Conservation (phyloP, 1,140 invertebrate species). For the Papilio aristodemus region DNA sequence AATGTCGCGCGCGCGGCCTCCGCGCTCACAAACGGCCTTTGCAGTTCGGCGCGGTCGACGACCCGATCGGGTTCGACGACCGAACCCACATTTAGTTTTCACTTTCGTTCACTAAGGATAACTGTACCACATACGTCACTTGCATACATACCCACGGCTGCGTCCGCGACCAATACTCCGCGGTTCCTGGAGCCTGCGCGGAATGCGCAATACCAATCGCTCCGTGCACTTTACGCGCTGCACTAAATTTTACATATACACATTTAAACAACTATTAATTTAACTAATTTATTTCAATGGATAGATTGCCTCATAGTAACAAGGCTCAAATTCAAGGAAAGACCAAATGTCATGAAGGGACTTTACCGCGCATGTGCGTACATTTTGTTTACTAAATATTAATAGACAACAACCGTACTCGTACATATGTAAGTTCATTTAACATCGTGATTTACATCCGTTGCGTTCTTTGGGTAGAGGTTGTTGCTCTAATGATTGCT, state of each 20-base stretch:
- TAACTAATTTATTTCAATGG: not conserved
- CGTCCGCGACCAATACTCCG: constrained; percentile 37
- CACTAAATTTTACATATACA: constrained; percentile 23
- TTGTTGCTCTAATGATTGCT: constrained; percentile 72
- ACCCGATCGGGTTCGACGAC: constrained; percentile 70
- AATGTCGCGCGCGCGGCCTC: constrained; percentile 72
- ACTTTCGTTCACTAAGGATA: constrained; percentile 80
- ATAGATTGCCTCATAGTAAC: constrained; percentile 13
- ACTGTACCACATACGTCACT: constrained; percentile 77
- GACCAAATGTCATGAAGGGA: constrained; percentile 1
- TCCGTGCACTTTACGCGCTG: constrained; percentile 40
- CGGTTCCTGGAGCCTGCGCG: constrained; percentile 51
- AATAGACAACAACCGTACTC: too few species aligned
- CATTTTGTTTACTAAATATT: too few species aligned
- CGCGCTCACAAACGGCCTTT: constrained; percentile 78
- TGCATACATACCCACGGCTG: constrained; percentile 63
- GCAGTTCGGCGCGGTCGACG: constrained; percentile 76
- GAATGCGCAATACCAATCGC: constrained; percentile 50
- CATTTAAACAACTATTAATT: constrained; percentile 16
- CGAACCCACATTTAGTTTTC: constrained; percentile 76
- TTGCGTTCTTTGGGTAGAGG: constrained; percentile 62
- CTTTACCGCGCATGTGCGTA: not conserved
- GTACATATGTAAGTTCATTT: constrained; percentile 35
- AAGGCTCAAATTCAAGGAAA: constrained; percentile 26
- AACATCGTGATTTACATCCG: constrained; percentile 50